Percentiles rank a stretch among this genome's conserved stretches.
phyloP scores from a whole-genome alignment of 2,797 vertebrate genomes.

The Myotis daubentonii region DNA sequence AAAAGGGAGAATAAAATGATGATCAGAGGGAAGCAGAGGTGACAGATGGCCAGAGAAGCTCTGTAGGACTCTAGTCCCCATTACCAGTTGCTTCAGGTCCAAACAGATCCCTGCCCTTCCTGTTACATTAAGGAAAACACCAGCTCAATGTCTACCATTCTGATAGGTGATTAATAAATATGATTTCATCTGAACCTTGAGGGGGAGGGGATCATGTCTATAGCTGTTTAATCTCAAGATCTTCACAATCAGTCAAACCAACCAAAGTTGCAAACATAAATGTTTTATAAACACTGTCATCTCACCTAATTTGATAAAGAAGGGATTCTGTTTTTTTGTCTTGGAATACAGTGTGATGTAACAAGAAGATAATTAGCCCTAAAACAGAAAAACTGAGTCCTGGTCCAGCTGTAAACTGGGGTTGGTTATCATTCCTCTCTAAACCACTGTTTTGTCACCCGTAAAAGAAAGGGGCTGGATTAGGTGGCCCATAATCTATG shows the following conservation, averaged over 20 bases:
- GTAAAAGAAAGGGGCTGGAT: neutral
- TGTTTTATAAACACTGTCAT: neutral
- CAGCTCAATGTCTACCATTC: neutral
- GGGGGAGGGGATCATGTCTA: neutral
- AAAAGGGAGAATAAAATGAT: constrained; percentile 18
- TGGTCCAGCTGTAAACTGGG: neutral
- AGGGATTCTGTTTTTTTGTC: neutral
- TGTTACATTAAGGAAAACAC: neutral
- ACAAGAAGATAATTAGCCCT: neutral
- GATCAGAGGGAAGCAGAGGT: constrained; percentile 12
- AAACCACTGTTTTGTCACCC: neutral
- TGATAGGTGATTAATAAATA: neutral
- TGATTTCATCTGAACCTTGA: neutral
- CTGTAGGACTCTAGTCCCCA: neutral
- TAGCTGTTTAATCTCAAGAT: neutral
- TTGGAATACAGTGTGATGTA: neutral
- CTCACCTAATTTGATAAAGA: neutral
- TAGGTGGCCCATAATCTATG: neutral
- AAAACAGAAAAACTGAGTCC: neutral
- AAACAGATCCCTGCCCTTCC: neutral
- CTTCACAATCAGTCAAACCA: neutral
- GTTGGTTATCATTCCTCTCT: neutral
- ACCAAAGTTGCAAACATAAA: constrained; percentile 27
- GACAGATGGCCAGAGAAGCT: constrained; percentile 46
- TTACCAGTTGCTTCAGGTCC: neutral